Evolutionary conservation across 2,113 vertebrate species (phyloP), one percentile per base, ranked within the genome.

Genomic region (Astatotilapia flaviijosephi): DNA sequence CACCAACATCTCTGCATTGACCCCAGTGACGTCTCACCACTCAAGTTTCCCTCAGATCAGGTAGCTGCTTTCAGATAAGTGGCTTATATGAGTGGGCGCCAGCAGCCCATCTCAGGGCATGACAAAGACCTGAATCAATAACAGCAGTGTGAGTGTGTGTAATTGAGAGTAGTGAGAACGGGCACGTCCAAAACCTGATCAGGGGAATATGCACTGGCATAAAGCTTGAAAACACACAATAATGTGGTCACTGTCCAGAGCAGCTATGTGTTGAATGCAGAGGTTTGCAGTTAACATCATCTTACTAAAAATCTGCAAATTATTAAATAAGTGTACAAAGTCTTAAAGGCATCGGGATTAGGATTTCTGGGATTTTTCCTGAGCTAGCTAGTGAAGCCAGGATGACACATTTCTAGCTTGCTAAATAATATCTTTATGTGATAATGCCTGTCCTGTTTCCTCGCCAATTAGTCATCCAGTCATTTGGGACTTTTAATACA

Each of bases 111-210:
- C 79, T 91, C 85, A 86, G 84, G 31, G 86, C 79, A 80, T 79
- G 21, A 70, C 47, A 70, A 90, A 83, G 82, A 73, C 77, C 88
- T 54, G 28, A 90, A 90, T 95, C 94, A 93, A 94, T 93, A 93
- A 77, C 21, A 82, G 73, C 75, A 33, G 15, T 26, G 90, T 86
- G 54, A 80, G 82, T 87, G 35, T 79, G 49, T 79, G 68, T 82
- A 65, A 65, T 19, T 47, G 53, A 26, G 68, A 11, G 45, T 62
- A 56, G 23, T 53, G 33, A 26, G 68, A 13, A 55, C 28, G 17
- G 81, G 77, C 14, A 55, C 33, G 12, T 82, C 55, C 79, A 80
- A 68, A 62, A 51, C 80, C 60, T 54, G 45, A n/a, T 86, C 68
- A 73, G 84, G 2, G 14, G 80, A 91, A 86, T 90, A 84, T 73